Evolutionary conservation across 2,888 invertebrate genomes (phyloP).

Genomic region (Erebia epiphron): DNA sequence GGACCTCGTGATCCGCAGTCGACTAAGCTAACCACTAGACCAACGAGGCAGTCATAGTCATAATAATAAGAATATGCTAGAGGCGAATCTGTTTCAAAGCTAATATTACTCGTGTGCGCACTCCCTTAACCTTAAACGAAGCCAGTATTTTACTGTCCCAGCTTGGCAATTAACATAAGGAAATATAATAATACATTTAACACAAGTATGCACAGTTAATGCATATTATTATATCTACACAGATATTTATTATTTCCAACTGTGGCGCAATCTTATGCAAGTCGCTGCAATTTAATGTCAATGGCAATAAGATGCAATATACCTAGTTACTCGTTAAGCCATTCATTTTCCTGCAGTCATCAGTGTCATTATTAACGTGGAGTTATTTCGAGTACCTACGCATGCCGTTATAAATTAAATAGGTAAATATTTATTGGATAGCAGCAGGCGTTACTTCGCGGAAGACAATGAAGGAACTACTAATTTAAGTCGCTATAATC

Average conservation of each 20-base stretch:
- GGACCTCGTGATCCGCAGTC: no score
- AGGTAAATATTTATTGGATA: no score
- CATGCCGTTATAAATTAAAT: no score
- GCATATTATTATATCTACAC: background rate
- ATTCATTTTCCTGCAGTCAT: background rate
- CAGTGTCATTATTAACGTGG: background rate
- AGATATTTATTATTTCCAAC: background rate
- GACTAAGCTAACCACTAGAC: no score
- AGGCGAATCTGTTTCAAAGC: no score
- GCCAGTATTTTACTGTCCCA: background rate
- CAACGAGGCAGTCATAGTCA: no score
- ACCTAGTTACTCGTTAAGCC: background rate
- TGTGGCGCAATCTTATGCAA: constrained; percentile 13
- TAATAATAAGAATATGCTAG: no score
- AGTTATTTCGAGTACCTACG: background rate
- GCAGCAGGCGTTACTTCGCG: no score
- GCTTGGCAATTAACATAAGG: background rate
- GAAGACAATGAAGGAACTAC: no score
- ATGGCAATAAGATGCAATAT: background rate
- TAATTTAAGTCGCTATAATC: no score
- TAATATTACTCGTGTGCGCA: background rate
- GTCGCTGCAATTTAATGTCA: constrained; percentile 3
- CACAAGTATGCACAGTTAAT: background rate
- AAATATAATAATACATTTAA: background rate
- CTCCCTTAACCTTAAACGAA: background rate